Conservation (phyloP, 1,140 invertebrate genomes). For the Drosophila ambigua region DNA sequence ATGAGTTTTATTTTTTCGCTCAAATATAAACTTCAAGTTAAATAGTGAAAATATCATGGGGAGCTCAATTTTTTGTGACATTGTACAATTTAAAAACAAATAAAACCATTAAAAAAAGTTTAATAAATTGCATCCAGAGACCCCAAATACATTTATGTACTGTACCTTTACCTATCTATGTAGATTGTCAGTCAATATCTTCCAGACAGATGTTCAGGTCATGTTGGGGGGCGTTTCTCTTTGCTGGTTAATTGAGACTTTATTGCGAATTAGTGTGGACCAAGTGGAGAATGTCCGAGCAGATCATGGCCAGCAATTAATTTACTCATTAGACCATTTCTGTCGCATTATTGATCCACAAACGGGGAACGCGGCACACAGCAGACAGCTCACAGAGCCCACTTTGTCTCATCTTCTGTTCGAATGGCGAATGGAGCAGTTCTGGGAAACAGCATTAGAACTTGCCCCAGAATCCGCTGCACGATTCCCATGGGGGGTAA, state of each 20-base stretch:
- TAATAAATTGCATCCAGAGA: too few species aligned
- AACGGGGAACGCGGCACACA: conserved; percentile 8
- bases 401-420: not conserved
- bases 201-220: not conserved
- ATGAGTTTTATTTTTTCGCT: too few species aligned
- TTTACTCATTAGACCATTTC: conserved; percentile 58
- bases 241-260: conserved; percentile 47
- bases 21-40: too few species aligned
- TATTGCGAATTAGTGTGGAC: conserved; percentile 54
- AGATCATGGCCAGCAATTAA: conserved; percentile 52
- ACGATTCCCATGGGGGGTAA: conserved; percentile 29
- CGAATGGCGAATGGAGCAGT: conserved; percentile 8
- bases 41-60: too few species aligned
- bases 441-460: conserved; percentile 13
- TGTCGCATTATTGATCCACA: conserved; percentile 24
- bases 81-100: too few species aligned
- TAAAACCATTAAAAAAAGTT: too few species aligned
- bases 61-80: too few species aligned
- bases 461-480: conserved; percentile 43
- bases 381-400: too few species aligned
- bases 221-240: conserved; percentile 18
- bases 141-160: too few species aligned
- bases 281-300: conserved; percentile 33
- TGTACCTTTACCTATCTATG: too few species aligned
- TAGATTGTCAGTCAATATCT: too few species aligned